Base-by-base conservation (phyloP, 2,888 invertebrate genomes). In the Podabrus alpinus region DNA sequence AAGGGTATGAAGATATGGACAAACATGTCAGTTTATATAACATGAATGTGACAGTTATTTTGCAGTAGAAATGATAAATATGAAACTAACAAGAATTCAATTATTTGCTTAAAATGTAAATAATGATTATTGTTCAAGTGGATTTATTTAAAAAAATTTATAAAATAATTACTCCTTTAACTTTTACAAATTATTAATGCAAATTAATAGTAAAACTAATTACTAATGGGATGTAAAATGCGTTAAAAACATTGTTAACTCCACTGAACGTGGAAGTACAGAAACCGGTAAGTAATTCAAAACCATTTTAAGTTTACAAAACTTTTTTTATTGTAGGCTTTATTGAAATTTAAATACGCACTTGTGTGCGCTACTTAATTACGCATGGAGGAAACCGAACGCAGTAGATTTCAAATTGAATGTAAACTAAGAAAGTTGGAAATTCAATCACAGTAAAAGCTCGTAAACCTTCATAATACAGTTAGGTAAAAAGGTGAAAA, bases 371-470 rank as follows among this genome's bases (percentile, higher is more conserved):
- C 45, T n/a, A n/a, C 61, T 17, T 61, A 61, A 61, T 61, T 64
- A 64, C 13, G 16, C 62, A 64, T 19, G 62, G 19, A 64, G 19
- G 17, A 16, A 64, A n/a, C 62, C 17, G 21, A 64, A 21, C 21
- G n/a, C 13, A 16, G 62, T 16, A 64, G 62, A 64, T 64, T 64
- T n/a, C 62, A 64, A 64, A 64, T 64, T 64, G 21, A 64, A 64
- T 17, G 62, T 16, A 64, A 64, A 64, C 62, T 64, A 64, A 64
- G 62, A 64, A 64, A 16, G 17, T 64, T 19, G n/a, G 62, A 21
- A 64, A 64, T 64, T 64, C 62, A 64, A 64, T 64, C 62, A 64
- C 19, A 64, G 62, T 64, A 19, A 64, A 64, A 64, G 62, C 62
- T 19, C 62, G 21, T 64, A 64, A 15, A 64, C 62, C 62, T 16